Conservation (phyloP, 2,113 vertebrate species). For the Trichomycterus rosablanca region DNA sequence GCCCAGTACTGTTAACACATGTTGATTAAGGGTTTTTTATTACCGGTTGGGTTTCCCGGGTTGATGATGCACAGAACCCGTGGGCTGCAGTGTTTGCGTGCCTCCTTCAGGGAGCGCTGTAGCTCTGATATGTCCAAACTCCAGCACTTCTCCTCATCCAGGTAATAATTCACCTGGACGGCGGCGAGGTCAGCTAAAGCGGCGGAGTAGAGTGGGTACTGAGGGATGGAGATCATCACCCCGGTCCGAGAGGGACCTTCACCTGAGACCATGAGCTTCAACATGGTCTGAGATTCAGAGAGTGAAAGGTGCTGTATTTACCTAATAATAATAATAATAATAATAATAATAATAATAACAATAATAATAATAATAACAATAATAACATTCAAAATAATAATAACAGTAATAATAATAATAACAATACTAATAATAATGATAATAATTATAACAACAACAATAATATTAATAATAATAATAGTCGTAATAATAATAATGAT, state of each 20-base stretch:
- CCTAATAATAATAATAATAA: too few species aligned
- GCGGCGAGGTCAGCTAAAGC: slow-evolving; percentile 65
- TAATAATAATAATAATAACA: too few species aligned
- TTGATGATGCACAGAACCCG: slow-evolving; percentile 72
- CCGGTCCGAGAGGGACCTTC: slow-evolving; percentile 60
- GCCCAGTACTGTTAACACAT: too few species aligned
- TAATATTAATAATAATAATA: too few species aligned
- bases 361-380: too few species aligned
- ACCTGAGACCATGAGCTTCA: slow-evolving; percentile 69
- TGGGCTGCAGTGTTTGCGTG: slow-evolving; percentile 55
- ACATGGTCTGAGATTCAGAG: slow-evolving; percentile 53
- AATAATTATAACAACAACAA: too few species aligned
- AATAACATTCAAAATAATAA: too few species aligned
- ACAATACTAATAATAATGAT: too few species aligned
- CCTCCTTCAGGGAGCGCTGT: slow-evolving; percentile 55
- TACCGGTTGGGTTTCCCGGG: slow-evolving; percentile 77
- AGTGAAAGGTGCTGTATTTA: too few species aligned
- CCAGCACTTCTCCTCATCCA: slow-evolving; percentile 71
- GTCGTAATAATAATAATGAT: too few species aligned
- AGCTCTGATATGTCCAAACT: slow-evolving; percentile 65
- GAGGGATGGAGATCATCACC: slow-evolving; percentile 74
- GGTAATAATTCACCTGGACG: slow-evolving; percentile 68
- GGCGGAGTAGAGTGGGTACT: slow-evolving; percentile 77
- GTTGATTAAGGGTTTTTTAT: too few species aligned
- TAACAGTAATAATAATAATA: too few species aligned